Evolutionary conservation across 2,888 invertebrate genomes (phyloP), one percentile per base, ranked within the genome.

Genomic region (Branchinecta sandiegonensis): DNA sequence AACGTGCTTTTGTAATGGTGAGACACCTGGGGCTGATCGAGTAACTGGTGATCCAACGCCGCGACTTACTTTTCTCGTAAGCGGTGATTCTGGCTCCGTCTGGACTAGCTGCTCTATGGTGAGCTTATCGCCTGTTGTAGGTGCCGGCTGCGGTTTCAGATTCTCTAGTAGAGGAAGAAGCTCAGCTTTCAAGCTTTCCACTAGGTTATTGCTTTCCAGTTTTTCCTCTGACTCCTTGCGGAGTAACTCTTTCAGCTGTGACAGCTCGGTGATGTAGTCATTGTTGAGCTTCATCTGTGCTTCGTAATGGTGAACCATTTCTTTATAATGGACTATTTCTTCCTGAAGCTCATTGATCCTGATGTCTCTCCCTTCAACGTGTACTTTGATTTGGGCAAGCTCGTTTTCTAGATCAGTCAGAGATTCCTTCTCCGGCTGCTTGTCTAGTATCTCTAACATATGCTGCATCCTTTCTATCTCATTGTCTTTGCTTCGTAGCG

Each of bases 91-190:
- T 14, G 56, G 56, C n/a, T 56, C 56, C n/a, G 56, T 56, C 56
- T 56, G 56, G 8, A 56, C 56, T 8, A 56, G 11, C 17, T 56
- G 56, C 10, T 56, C 56, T 8, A 56, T 17, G 14, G 10, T 56
- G 1, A 17, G 17, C 17, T 56, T 56, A 37, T 37, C 37, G 8
- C 56, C 56, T 8, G n/a, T 9, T 56, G 56, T 17, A 56, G 56
- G 17, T 9, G 17, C n/a, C 17, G n/a, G 14, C 17, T 14, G 7
- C 9, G n/a, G n/a, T 8, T 56, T 56, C 14, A 56, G 14, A 14
- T 56, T 56, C 17, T 56, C 56, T n/a, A 56, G 7, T 8, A 56
- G 56, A 56, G 56, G 56, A 56, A n/a, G 7, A 56, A 56, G 56
- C 17, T 56, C 56, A 14, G n/a, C 56, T 17, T 56, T 56, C 17